Evolutionary conservation across 2,888 invertebrate genomes (phyloP), one percentile per base, ranked within the genome.

Genomic region (Dasypogon diadema): DNA sequence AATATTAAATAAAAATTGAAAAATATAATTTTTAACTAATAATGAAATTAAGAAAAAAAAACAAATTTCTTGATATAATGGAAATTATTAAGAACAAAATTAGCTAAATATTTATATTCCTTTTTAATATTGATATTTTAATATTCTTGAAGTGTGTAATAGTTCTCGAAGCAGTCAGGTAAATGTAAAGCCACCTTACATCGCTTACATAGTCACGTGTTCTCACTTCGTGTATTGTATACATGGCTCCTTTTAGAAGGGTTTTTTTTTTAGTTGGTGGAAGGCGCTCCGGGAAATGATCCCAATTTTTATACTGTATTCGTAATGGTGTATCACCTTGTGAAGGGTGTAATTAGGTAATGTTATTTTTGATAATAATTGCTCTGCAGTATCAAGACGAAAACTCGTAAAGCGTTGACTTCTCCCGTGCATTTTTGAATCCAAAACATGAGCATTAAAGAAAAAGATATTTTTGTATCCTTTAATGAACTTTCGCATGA

Each of bases 171-270:
- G 65, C 65, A 37, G 4, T 63, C 65, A 5, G 30, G 65, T 63
- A 37, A 63, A 63, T 63, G 65, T 63, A 34, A 63, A 42, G 30
- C 18, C 21, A 63, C 65, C 24, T 63, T 21, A 63, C 65, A 63
- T 10, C 30, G 65, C 18, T 51, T 51, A 16, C 51, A 51, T 51
- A 16, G 51, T 18, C 51, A 51, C 14, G 51, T 51, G 18, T 2
- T 51, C 51, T 51, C 21, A 51, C 18, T 51, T 10, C 51, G 14
- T n/a, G 6, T 51, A 12, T 51, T 51, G 51, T 51, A 51, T 30
- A 30, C 8, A 30, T 30, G 30, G 8, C 30, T 5, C 30, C 30
- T 30, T 3, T 30, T 30, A 5, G 30, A 30, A 30, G 30, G 30
- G 8, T 30, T 30, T 30, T 30, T 3, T 30, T 30, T 30, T 30